A percentile compares a stretch with the other conserved stretches of the same genome.
These are phyloP conservation scores for Trissolcus basalis DNA, from an alignment of 1,140 invertebrate genomes.

Conservation along the genomic window DNA sequence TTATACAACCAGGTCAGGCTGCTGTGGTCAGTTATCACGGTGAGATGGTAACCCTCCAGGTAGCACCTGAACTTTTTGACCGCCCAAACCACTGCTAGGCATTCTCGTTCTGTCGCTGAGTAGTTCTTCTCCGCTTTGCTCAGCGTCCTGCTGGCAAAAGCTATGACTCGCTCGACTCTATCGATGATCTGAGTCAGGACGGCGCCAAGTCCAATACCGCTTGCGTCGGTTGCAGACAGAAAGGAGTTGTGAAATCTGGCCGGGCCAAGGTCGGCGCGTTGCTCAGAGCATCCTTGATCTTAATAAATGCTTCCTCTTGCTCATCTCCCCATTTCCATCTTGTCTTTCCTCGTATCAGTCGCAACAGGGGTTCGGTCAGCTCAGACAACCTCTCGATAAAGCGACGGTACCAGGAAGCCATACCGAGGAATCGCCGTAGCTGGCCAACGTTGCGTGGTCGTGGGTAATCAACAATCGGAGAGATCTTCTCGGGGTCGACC, in stretches of 20 bases:
- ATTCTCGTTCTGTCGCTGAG: not conserved
- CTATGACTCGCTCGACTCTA: not conserved
- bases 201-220: not conserved
- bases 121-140: not conserved
- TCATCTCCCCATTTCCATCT: not conserved
- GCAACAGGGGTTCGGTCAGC: not conserved
- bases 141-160: not conserved
- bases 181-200: not conserved
- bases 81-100: not conserved
- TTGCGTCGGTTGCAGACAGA: not conserved
- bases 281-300: not conserved
- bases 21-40: constrained; percentile 1
- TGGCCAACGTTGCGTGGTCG: not conserved
- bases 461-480: not conserved
- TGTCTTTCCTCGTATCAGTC: not conserved
- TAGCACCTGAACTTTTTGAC: not conserved
- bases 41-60: not conserved
- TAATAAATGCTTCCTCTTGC: not conserved
- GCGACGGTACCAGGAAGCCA: not conserved
- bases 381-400: not conserved
- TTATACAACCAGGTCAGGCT: not conserved
- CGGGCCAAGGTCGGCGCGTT: not conserved
- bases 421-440: not conserved
- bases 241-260: not conserved
- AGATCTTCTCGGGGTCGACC: not conserved